Evolutionary conservation across 2,797 vertebrate genomes (phyloP), one percentile per base, ranked within the genome.

Genomic region (Morus bassanus): DNA sequence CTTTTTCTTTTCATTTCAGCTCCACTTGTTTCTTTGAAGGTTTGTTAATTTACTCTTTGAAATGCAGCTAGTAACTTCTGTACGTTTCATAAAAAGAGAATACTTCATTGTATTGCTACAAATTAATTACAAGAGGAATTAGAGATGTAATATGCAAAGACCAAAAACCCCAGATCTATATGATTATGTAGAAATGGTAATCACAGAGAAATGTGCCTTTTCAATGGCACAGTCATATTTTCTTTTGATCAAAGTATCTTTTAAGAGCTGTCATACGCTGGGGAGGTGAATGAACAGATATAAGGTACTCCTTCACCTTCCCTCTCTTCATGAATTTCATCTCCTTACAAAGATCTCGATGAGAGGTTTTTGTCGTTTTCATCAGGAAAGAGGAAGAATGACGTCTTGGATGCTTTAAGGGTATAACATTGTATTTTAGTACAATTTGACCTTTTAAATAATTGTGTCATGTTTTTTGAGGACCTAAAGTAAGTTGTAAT

Each of bases 181-280:
- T 56, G 39, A 59, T 89, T 91, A 53, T 53, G 15, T 73, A 85
- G 21, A 88, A 88, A 53, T 31, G 2, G 3, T 85, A 92, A 87
- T 80, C 39, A 72, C 18, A 72, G 31, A 70, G 11, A 89, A 94
- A 53, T 53, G 17, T 60, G 12, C 11, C 16, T 94, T 91, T 87
- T 83, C 46, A n/a, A 33, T 84, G 35, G 12, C 24, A 87, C 7
- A 21, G 27, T 84, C 91, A 21, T 46, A 39, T 85, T 74, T 91
- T 78, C 67, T 96, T 91, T 81, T 83, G 61, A 85, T 94, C 84
- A 77, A 83, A 95, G 37, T 89, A 14, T 73, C 54, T 95, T 92
- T 91, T 89, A 91, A 76, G 35, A 65, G 31, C 41, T 91, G 15
- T 69, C 74, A 60, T 89, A 41, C 65, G 37, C 37, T 79, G 39